These are phyloP conservation scores for Campoletis sonorensis DNA, from an alignment of 1,140 invertebrate species.

Conservation along the genomic window DNA sequence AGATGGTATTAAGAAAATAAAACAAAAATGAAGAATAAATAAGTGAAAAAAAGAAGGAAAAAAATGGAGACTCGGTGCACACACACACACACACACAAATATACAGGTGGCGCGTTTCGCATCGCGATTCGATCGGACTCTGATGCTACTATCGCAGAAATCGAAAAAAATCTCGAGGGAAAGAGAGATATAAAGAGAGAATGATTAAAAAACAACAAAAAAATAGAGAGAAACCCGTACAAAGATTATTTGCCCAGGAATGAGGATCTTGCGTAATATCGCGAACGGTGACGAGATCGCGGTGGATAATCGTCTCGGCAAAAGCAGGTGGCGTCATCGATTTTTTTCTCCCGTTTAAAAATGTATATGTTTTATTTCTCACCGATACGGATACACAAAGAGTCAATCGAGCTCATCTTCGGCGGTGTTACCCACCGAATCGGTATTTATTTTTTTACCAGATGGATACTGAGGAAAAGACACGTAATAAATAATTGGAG, in stretches of 20 bases:
- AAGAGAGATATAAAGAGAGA: neutral
- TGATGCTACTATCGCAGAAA: no score
- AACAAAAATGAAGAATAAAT: neutral
- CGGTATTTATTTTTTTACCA: neutral
- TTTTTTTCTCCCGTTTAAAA: neutral
- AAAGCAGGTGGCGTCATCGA: conserved; percentile 13
- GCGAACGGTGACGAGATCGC: conserved; percentile 15
- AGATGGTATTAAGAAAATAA: neutral
- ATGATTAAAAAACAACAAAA: neutral
- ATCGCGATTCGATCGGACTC: neutral
- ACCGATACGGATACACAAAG: neutral
- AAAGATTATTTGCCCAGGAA: conserved; percentile 17
- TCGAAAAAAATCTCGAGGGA: neutral
- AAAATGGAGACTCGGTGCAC: neutral
- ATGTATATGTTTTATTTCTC: neutral
- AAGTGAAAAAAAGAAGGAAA: no score
- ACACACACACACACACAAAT: neutral
- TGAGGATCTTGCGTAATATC: conserved; percentile 26
- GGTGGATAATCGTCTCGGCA: neutral
- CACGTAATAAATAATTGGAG: conserved; percentile 15
- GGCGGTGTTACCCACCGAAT: neutral
- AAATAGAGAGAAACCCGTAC: neutral
- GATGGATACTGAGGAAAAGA: neutral
- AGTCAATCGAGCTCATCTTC: neutral
- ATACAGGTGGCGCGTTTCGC: neutral